A percentile compares a stretch with the other conserved stretches of the same genome.
Conservation (phyloP, 2,113 vertebrate genomes). For the Phyllopteryx taeniolatus region DNA sequence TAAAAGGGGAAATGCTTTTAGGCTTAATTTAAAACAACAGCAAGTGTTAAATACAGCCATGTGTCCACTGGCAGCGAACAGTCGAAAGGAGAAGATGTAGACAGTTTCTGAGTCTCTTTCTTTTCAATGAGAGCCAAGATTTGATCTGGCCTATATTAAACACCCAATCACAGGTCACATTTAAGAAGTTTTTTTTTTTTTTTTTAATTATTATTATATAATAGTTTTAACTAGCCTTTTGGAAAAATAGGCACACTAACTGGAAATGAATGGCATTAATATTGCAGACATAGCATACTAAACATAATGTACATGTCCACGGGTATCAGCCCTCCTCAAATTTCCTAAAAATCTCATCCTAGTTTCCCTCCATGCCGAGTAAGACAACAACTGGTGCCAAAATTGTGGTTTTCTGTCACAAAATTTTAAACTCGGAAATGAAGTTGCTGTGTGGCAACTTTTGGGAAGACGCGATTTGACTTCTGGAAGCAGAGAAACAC, state of each 20-base stretch:
- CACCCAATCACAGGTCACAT: not conserved
- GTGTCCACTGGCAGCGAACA: not conserved
- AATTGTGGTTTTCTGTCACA: not conserved
- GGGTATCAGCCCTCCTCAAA: not conserved
- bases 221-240: not conserved
- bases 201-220: not conserved
- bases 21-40: conserved; percentile 1
- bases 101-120: not conserved
- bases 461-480: not conserved
- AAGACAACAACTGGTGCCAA: not conserved
- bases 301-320: not conserved
- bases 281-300: not conserved
- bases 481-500: not conserved
- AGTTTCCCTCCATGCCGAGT: not conserved
- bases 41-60: conserved; percentile 6
- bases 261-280: not conserved
- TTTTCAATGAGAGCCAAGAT: conserved; percentile 1
- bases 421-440: not conserved
- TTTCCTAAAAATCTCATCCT: not conserved
- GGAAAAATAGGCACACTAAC: not conserved
- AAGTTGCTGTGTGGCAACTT: not conserved
- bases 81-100: not conserved
- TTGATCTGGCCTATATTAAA: not conserved
- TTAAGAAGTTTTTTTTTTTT: not conserved
- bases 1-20: not conserved